Percentiles rank a stretch among this genome's conserved stretches.
Evolutionary conservation across 2,797 vertebrate species (phyloP).

Genomic region (Oreochromis grahami): DNA sequence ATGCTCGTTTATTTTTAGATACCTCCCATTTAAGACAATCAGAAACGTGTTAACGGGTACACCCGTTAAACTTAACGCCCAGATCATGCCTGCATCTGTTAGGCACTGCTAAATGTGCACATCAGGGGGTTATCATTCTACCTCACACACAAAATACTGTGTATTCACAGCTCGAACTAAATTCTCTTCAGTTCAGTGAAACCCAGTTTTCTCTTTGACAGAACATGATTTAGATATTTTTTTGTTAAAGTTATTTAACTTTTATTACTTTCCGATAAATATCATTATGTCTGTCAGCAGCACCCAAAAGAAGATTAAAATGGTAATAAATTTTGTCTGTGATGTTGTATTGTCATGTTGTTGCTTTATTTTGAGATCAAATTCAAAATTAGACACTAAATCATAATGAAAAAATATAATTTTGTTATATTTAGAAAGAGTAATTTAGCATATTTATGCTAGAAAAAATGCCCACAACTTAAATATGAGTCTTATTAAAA

Average conservation of each 20-base stretch:
- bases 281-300: background rate
- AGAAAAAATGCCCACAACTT: background rate
- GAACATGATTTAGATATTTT: background rate
- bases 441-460: background rate
- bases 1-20: constrained; percentile 77
- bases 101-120: background rate
- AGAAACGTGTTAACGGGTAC: constrained; percentile 59
- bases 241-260: background rate
- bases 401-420: background rate
- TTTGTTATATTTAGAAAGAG: background rate
- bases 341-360: background rate
- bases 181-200: background rate
- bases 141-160: background rate
- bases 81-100: background rate
- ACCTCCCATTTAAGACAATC: constrained; percentile 60
- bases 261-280: background rate
- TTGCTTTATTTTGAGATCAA: background rate
- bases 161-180: background rate
- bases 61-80: constrained; percentile 4
- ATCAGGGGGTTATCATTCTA: background rate
- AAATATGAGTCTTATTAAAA: background rate
- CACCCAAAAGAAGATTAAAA: background rate
- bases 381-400: background rate
- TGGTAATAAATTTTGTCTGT: background rate
- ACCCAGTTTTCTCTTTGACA: background rate